phyloP scores from a whole-genome alignment of 2,888 invertebrate genomes.

The Cephus spinipes region DNA sequence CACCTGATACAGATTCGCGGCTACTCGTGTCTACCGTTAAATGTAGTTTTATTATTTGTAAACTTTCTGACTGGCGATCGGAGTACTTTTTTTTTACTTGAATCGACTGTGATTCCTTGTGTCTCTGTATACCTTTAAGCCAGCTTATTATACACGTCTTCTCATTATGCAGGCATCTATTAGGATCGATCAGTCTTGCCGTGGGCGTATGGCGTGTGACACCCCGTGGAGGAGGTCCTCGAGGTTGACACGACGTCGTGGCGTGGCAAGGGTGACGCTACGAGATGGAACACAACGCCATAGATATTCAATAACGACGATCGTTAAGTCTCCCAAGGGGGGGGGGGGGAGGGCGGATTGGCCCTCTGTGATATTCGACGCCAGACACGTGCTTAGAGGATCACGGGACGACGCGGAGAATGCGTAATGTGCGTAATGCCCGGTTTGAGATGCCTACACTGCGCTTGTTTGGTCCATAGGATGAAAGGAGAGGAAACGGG shows the following conservation, averaged over 20 bases:
- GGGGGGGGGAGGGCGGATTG: constrained; percentile 14
- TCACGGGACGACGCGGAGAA: constrained; percentile 41
- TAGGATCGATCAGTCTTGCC: constrained; percentile 58
- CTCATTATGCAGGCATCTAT: constrained; percentile 56
- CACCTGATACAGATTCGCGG: too few species aligned
- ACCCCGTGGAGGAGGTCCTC: constrained; percentile 43
- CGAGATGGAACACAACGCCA: constrained; percentile 28
- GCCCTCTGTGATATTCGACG: constrained; percentile 57
- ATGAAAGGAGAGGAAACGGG: not conserved
- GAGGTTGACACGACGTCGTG: constrained; percentile 52
- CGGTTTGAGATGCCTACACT: not conserved
- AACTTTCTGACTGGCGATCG: not conserved
- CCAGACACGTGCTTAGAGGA: constrained; percentile 58
- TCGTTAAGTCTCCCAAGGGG: constrained; percentile 49
- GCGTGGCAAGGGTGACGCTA: constrained; percentile 22
- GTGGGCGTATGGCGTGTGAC: constrained; percentile 52
- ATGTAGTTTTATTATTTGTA: not conserved
- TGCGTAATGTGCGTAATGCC: constrained; percentile 33
- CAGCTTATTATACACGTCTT: constrained; percentile 10
- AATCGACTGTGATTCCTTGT: not conserved
- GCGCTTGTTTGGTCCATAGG: not conserved
- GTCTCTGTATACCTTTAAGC: not conserved
- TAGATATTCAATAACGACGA: constrained; percentile 62
- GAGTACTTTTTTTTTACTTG: not conserved
- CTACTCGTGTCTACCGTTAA: not conserved